phyloP scores from a whole-genome alignment of 2,888 invertebrate genomes.

The Agrilus cyanescens region DNA sequence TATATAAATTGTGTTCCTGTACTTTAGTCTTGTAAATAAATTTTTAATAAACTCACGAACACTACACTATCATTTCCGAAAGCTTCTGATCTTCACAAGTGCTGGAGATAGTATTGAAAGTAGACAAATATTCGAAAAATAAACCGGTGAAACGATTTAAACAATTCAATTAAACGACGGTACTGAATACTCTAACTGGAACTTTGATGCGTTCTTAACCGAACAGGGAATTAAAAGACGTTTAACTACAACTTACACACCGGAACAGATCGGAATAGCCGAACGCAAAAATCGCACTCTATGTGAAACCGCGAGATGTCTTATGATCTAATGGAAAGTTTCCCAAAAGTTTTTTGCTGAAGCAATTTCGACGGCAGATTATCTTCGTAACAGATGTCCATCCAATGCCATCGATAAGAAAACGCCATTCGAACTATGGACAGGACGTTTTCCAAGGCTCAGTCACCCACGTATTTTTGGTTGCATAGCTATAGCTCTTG shows the following conservation, averaged over 20 bases:
- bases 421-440: neutral
- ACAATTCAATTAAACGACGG: constrained; percentile 16
- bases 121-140: neutral
- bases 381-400: constrained; percentile 23
- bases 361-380: constrained; percentile 24
- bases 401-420: constrained; percentile 17
- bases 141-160: constrained; percentile 8
- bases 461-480: too few relatives aligned
- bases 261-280: constrained; percentile 12
- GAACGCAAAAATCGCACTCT: constrained; percentile 19
- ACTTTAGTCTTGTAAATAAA: too few relatives aligned
- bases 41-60: too few relatives aligned
- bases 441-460: too few relatives aligned
- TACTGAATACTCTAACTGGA: constrained; percentile 10
- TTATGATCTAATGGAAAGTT: constrained; percentile 15
- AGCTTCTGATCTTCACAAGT: too few relatives aligned
- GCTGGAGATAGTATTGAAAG: too few relatives aligned
- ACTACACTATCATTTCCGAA: too few relatives aligned
- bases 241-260: constrained; percentile 13
- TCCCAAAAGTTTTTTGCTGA: constrained; percentile 23
- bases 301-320: constrained; percentile 21
- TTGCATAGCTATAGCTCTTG: too few relatives aligned
- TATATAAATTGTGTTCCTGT: too few relatives aligned
- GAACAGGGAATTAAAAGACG: constrained; percentile 14
- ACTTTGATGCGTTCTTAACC: constrained; percentile 11